Base-by-base conservation (phyloP, 2,797 vertebrate genomes). In the Sarcophilus harrisii region DNA sequence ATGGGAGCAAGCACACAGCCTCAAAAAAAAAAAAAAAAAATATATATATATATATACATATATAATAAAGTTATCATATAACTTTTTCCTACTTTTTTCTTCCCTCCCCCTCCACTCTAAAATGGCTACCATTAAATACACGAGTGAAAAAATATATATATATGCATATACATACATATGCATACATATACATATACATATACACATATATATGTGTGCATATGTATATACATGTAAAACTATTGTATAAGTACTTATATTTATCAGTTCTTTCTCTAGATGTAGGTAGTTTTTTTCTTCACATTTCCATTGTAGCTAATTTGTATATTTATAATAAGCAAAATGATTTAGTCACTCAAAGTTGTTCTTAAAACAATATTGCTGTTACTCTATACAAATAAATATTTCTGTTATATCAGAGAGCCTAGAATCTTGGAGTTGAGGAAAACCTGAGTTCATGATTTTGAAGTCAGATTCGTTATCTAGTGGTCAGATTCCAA, bases 21-120 rank as follows among this genome's bases (percentile, higher is more conserved):
- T 6, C 6, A 5, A 5, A 5, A 5, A 0, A 5, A 4, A 52
- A 5, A 5, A 5, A 5, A 0, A 5, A 4, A 52, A 52, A 52
- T 52, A 52, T 52, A 52, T 52, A 52, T 52, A 52, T 52, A 52
- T 52, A 52, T 52, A 4, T 38, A 73, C 38, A 73, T 73, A n/a
- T 73, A 21, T n/a, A 73, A 38, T 18, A 73, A 73, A 38, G 5
- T 66, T 66, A 73, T n/a, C 32, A 16, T 18, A 3, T 21, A 73
- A 73, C 62, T 52, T 8, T 52, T 52, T 52, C 4, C 52, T 52
- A 49, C 49, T 66, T 32, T 66, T 73, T 73, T 73, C 62, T 38
- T 73, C n/a, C 32, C 16, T 38, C n/a, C n/a, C 10, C 16, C 13
- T 21, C 66, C n/a, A 38, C 6, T n/a, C 66, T 38, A 73, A 73